A percentile compares a stretch with the other conserved stretches of the same genome.
phyloP scores from a whole-genome alignment of 2,888 invertebrate species.

The Hemicrepidius hirtus region DNA sequence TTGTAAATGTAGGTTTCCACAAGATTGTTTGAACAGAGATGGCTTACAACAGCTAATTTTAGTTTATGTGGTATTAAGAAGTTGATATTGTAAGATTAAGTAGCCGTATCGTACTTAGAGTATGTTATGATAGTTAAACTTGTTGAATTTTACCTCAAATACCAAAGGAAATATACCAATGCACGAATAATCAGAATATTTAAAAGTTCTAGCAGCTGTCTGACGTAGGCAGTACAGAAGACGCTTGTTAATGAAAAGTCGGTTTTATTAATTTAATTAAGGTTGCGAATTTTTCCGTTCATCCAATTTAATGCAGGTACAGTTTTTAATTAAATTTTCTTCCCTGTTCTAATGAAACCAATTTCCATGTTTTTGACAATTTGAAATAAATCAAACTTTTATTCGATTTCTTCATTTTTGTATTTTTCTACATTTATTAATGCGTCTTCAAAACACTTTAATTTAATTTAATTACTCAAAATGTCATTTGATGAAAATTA shows the following conservation, averaged over 20 bases:
- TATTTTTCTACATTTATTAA: too few relatives aligned
- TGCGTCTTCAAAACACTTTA: too few relatives aligned
- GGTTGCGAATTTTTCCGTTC: not conserved
- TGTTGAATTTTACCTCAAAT: too few relatives aligned
- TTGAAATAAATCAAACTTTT: not conserved
- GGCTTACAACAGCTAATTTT: slow-evolving; percentile 37
- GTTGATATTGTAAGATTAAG: slow-evolving; percentile 37
- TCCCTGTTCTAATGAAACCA: not conserved
- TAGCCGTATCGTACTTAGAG: not conserved
- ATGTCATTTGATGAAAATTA: too few relatives aligned
- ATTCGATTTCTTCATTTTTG: not conserved
- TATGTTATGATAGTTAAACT: not conserved
- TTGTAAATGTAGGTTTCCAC: slow-evolving; percentile 46
- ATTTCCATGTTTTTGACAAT: too few relatives aligned
- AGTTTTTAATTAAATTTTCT: not conserved
- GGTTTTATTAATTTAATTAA: slow-evolving; percentile 1
- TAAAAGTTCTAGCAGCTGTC: not conserved
- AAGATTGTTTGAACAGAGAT: slow-evolving; percentile 42
- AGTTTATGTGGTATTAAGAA: slow-evolving; percentile 43
- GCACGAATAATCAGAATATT: too few relatives aligned
- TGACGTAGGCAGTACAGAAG: not conserved
- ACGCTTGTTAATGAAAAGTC: not conserved
- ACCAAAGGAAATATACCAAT: too few relatives aligned
- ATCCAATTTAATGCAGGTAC: not conserved
- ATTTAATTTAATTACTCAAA: too few relatives aligned